Evolutionary conservation across 2,797 vertebrate genomes (phyloP), one percentile per base, ranked within the genome.

Genomic region (Discoglossus pictus): DNA sequence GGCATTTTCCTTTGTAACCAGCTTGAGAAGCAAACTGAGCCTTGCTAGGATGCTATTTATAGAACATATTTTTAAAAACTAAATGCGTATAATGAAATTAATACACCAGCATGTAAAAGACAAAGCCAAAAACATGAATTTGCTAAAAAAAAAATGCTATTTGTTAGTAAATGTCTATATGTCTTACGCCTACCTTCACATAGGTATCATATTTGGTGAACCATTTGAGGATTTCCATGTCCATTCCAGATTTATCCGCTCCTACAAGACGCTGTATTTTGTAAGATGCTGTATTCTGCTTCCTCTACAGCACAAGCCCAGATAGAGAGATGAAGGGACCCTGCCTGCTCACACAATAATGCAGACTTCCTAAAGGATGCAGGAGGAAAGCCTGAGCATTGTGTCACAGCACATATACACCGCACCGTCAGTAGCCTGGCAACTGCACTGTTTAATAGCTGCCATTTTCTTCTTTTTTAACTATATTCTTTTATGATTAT

Each of bases 401-500:
- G 48, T 72, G 69, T 72, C 15, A 16, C 53, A 15, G 23, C 61
- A 76, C 44, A 55, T 62, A 47, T 40, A 62, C 51, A 27, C 48
- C 1, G 74, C 63, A 75, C 34, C 52, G 75, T 34, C 74, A 80
- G 85, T 81, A 86, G 74, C 78, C 79, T 83, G 82, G 81, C 81
- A 87, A 87, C 83, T 82, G 72, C 59, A 78, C 58, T 74, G 50
- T 83, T 82, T 72, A 79, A 24, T 1, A n/a, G n/a, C n/a, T n/a
- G n/a, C n/a, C 7, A 1, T 2, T 1, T 4, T 18, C 20, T 2
- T 2, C 4, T 4, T 2, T 9, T 23, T n/a, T n/a, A n/a, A n/a
- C n/a, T n/a, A n/a, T n/a, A n/a, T n/a, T n/a, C n/a, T n/a, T n/a
- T n/a, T n/a, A 1, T 16, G 2, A 15, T 16, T n/a, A n/a, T n/a